Evolutionary conservation across 2,888 invertebrate species (phyloP).

Genomic region (Meandrusa payeni): DNA sequence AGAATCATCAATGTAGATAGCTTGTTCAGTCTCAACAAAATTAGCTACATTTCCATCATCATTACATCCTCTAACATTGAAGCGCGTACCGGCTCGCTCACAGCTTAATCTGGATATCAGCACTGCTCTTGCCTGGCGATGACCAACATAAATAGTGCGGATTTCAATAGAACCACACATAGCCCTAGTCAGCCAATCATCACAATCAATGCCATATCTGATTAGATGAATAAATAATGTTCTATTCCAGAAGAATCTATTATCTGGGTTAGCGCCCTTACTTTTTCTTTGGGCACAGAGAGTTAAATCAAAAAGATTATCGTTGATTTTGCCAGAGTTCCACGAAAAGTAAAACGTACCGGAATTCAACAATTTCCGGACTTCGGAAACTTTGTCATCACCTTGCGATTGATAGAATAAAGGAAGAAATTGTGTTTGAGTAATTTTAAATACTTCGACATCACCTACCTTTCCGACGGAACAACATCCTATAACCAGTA

Average conservation of each 20-base stretch:
- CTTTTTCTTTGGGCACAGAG: slow-evolving; percentile 95
- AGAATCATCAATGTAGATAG: slow-evolving; percentile 94
- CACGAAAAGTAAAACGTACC: slow-evolving; percentile 99
- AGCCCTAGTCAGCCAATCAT: slow-evolving; percentile 94
- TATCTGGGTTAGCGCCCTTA: slow-evolving; percentile 91
- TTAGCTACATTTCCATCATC: slow-evolving; percentile 99
- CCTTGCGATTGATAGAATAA: slow-evolving; percentile 86
- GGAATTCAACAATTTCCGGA: slow-evolving; percentile 95
- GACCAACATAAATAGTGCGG: slow-evolving; percentile 98
- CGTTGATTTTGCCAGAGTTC: slow-evolving; percentile 76
- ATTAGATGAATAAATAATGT: slow-evolving; percentile 96
- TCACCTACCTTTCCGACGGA: slow-evolving; percentile 98
- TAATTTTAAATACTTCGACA: slow-evolving; percentile 96
- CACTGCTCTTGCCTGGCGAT: slow-evolving; percentile 96
- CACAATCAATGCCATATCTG: slow-evolving; percentile 94
- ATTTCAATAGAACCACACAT: slow-evolving; percentile 99
- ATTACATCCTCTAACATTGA: slow-evolving; percentile 99
- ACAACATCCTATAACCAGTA: slow-evolving; percentile 96
- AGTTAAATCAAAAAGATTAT: slow-evolving; percentile 91
- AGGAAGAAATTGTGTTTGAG: slow-evolving; percentile 94
- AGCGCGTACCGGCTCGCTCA: slow-evolving; percentile 98
- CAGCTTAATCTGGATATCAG: slow-evolving; percentile 97
- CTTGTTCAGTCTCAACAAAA: slow-evolving; percentile 99
- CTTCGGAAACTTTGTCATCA: slow-evolving; percentile 83
- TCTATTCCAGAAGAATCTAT: slow-evolving; percentile 99